Percentiles rank a stretch among this genome's conserved stretches.
Conservation (phyloP, 2,797 vertebrate genomes). For the Poliocrania exsul region DNA sequence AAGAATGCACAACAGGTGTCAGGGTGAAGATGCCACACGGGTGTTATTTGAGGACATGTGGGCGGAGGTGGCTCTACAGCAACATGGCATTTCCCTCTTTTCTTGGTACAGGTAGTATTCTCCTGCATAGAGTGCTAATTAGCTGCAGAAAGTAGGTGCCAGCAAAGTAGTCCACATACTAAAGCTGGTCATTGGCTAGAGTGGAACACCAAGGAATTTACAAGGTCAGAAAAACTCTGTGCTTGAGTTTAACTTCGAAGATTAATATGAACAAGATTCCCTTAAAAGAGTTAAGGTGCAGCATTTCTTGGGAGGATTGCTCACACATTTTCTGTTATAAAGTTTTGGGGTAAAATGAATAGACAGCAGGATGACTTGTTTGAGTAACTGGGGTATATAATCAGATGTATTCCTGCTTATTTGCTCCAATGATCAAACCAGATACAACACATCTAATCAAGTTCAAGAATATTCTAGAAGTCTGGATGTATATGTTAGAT, state of each 20-base stretch:
- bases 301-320: background rate
- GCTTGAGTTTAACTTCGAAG: background rate
- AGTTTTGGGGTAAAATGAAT: background rate
- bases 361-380: background rate
- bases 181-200: background rate
- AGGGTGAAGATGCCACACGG: background rate
- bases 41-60: background rate
- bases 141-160: background rate
- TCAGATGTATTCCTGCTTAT: background rate
- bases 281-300: background rate
- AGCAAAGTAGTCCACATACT: background rate
- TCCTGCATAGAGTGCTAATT: background rate
- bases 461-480: background rate
- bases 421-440: background rate
- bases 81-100: background rate
- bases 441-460: background rate
- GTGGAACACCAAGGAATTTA: background rate
- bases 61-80: background rate
- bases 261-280: background rate
- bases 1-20: background rate
- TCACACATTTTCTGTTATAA: background rate
- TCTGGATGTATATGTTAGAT: background rate
- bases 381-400: background rate
- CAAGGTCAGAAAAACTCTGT: background rate
- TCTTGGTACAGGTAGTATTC: background rate